phyloP scores from a whole-genome alignment of 2,888 invertebrate genomes.

The Aporophyla nigra region DNA sequence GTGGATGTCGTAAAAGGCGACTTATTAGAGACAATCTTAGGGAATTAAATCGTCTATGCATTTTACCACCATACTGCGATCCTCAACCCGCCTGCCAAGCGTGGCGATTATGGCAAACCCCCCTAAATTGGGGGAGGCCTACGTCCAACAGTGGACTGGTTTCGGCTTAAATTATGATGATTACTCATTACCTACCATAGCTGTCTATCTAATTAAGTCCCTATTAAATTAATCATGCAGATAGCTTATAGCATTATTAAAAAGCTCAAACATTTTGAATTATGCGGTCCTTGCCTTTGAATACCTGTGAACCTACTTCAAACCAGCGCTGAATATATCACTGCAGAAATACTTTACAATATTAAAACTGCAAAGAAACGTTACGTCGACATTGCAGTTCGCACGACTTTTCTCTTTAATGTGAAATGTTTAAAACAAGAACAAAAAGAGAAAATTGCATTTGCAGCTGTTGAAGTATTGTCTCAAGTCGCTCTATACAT shows the following conservation, averaged over 20 bases:
- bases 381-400: constrained; percentile 21
- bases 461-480: constrained; percentile 44
- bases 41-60: too few relatives aligned
- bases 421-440: constrained; percentile 42
- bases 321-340: background rate
- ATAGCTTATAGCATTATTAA: too few relatives aligned
- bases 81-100: too few relatives aligned
- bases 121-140: too few relatives aligned
- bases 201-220: background rate
- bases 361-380: constrained; percentile 39
- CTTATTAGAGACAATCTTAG: too few relatives aligned
- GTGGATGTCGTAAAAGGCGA: too few relatives aligned
- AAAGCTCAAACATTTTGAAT: background rate
- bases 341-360: constrained; percentile 24
- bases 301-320: constrained; percentile 9
- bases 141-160: too few relatives aligned
- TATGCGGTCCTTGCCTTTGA: background rate
- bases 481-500: constrained; percentile 35
- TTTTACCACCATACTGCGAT: too few relatives aligned
- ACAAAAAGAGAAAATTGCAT: constrained; percentile 35
- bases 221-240: background rate
- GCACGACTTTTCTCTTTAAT: constrained; percentile 34
- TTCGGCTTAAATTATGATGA: too few relatives aligned
- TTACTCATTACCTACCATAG: background rate
- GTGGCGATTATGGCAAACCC: too few relatives aligned